Conservation (phyloP, 2,797 vertebrate species). For the Taenioides sp. region DNA sequence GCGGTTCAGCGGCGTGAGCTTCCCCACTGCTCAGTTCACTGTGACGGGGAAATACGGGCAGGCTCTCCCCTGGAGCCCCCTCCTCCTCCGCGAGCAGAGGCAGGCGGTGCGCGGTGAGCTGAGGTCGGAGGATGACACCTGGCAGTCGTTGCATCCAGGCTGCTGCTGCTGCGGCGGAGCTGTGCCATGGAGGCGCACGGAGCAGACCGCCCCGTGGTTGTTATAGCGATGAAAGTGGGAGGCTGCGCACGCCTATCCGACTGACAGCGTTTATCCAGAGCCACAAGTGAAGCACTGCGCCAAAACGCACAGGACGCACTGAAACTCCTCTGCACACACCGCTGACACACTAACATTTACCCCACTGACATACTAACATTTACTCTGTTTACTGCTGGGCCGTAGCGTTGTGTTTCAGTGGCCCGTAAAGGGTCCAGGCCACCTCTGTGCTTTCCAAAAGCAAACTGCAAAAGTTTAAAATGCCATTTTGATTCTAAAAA, state of each 20-base stretch:
- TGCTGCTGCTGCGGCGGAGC: slow-evolving; percentile 7
- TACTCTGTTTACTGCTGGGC: too few relatives aligned
- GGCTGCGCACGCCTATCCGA: slow-evolving; percentile 48
- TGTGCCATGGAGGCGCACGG: slow-evolving; percentile 36
- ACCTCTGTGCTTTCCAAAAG: too few relatives aligned
- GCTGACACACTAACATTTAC: not conserved
- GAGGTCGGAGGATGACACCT: slow-evolving; percentile 46
- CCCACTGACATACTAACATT: too few relatives aligned
- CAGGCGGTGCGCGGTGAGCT: slow-evolving; percentile 33
- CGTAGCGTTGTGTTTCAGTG: too few relatives aligned
- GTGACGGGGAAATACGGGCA: slow-evolving; percentile 50
- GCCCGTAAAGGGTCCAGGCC: too few relatives aligned
- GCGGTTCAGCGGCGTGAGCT: slow-evolving; percentile 61
- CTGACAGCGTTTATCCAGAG: slow-evolving; percentile 22
- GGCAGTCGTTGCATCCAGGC: slow-evolving; percentile 33
- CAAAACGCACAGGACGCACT: slow-evolving; percentile 46
- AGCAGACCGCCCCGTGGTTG: slow-evolving; percentile 54
- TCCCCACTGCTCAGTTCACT: slow-evolving; percentile 57
- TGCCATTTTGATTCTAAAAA: too few relatives aligned
- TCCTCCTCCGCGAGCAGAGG: slow-evolving; percentile 20
- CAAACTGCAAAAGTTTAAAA: too few relatives aligned
- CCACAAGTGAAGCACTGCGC: slow-evolving; percentile 61
- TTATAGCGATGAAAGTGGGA: slow-evolving; percentile 58
- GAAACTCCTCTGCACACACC: slow-evolving; percentile 19
- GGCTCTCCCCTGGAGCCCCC: slow-evolving; percentile 13